Percentiles rank a stretch among this genome's conserved stretches.
These are phyloP conservation scores for Paedocypris sp. DNA, from an alignment of 2,113 vertebrate genomes.

Conservation along the genomic window DNA sequence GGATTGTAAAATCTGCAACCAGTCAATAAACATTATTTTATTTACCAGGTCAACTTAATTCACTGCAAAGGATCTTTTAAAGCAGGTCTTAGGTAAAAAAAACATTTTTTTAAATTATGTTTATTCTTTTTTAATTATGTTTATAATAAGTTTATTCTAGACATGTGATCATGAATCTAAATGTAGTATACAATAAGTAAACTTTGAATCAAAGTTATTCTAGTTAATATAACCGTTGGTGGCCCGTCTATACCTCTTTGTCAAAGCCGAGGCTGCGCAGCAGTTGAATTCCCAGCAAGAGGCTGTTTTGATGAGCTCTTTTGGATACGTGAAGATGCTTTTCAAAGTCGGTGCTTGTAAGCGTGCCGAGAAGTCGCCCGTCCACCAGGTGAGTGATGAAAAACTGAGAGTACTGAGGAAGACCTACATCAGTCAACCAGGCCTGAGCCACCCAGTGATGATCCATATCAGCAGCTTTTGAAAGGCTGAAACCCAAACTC, in stretches of 20 bases:
- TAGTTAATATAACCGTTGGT: conserved; percentile 10
- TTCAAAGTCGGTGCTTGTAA: conserved; percentile 71
- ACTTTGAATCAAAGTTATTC: no score
- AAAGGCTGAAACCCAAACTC: conserved; percentile 49
- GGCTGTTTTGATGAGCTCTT: conserved; percentile 77
- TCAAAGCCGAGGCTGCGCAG: conserved; percentile 68
- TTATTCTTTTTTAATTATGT: no score
- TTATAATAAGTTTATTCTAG: no score
- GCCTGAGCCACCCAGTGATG: conserved; percentile 86
- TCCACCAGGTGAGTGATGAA: conserved; percentile 77
- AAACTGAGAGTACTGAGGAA: conserved; percentile 78
- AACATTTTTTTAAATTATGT: no score
- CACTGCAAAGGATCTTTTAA: not conserved
- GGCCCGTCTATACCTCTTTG: conserved; percentile 63
- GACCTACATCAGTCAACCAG: conserved; percentile 72
- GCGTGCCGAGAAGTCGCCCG: conserved; percentile 69
- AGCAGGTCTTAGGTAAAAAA: not conserved
- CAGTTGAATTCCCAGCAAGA: conserved; percentile 76
- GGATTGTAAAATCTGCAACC: conserved; percentile 63
- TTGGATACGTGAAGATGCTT: conserved; percentile 70
- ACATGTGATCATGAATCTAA: no score
- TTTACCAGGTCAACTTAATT: not conserved
- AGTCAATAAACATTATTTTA: not conserved
- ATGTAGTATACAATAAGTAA: no score
- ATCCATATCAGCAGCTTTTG: conserved; percentile 75